phyloP scores from a whole-genome alignment of 2,888 invertebrate genomes.

The Stenodera caucasica region DNA sequence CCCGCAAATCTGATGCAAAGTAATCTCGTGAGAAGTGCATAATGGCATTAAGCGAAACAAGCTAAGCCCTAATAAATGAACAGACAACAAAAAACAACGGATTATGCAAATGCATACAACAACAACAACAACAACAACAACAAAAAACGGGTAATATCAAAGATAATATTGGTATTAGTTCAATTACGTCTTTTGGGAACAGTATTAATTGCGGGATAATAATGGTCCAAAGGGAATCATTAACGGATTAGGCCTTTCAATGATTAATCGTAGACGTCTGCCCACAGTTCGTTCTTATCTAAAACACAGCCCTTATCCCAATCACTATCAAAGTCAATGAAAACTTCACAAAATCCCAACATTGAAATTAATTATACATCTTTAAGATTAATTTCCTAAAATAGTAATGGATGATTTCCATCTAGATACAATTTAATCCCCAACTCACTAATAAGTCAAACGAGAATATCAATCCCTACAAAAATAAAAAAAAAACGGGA shows the following conservation, averaged over 20 bases:
- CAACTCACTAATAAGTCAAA: too few species aligned
- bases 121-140: conserved; percentile 16
- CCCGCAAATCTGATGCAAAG: conserved; percentile 40
- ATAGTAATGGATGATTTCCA: neutral
- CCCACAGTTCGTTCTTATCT: neutral
- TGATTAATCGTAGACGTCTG: neutral
- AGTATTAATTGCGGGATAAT: too few species aligned
- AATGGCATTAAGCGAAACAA: conserved; percentile 41
- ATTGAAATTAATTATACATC: conserved; percentile 1
- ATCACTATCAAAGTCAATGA: neutral
- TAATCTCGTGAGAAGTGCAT: conserved; percentile 46
- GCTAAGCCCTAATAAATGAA: conserved; percentile 30
- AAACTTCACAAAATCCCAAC: neutral
- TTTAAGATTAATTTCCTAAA: neutral
- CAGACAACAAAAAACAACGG: conserved; percentile 27
- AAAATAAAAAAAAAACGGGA: neutral
- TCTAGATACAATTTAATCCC: neutral
- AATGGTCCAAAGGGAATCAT: neutral
- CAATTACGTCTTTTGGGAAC: too few species aligned
- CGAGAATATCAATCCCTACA: too few species aligned
- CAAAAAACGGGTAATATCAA: conserved; percentile 17
- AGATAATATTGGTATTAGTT: conserved; percentile 21
- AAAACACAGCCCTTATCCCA: neutral
- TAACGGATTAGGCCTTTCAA: neutral
- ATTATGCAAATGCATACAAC: conserved; percentile 30